Percentiles rank a stretch among this genome's conserved stretches.
Conservation (phyloP, 2,888 invertebrate genomes). For the Cephus sareptanus region DNA sequence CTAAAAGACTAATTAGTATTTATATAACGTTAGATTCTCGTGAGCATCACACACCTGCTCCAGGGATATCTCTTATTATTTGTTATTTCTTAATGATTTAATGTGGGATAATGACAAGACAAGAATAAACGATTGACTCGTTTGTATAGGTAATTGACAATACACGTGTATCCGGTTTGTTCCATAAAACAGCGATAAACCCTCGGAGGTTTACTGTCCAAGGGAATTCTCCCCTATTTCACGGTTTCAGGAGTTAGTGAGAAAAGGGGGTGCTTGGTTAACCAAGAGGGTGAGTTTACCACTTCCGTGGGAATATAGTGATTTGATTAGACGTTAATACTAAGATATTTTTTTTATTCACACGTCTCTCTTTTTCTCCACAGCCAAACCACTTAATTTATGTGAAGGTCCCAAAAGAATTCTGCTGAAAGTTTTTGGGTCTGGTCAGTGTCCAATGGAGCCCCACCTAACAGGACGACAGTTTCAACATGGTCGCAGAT, state of each 20-base stretch:
- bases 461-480: slow-evolving; percentile 32
- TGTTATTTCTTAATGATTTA: not conserved
- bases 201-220: not conserved
- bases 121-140: not conserved
- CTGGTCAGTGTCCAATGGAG: slow-evolving; percentile 29
- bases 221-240: not conserved
- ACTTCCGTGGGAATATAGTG: slow-evolving; percentile 29
- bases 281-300: slow-evolving; percentile 1
- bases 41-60: not conserved
- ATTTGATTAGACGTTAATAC: slow-evolving; percentile 27
- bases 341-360: slow-evolving; percentile 5
- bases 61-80: not conserved
- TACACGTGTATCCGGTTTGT: not conserved
- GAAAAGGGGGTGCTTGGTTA: not conserved
- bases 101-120: no score
- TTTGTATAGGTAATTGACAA: not conserved
- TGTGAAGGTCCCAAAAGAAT: slow-evolving; percentile 9
- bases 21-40: not conserved
- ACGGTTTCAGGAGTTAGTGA: not conserved
- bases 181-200: not conserved
- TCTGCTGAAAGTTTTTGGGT: not conserved
- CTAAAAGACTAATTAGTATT: not conserved
- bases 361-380: not conserved
- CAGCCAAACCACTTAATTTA: not conserved
- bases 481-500: slow-evolving; percentile 39